Conservation (phyloP, 2,797 vertebrate species). For the Myotis myotis region DNA sequence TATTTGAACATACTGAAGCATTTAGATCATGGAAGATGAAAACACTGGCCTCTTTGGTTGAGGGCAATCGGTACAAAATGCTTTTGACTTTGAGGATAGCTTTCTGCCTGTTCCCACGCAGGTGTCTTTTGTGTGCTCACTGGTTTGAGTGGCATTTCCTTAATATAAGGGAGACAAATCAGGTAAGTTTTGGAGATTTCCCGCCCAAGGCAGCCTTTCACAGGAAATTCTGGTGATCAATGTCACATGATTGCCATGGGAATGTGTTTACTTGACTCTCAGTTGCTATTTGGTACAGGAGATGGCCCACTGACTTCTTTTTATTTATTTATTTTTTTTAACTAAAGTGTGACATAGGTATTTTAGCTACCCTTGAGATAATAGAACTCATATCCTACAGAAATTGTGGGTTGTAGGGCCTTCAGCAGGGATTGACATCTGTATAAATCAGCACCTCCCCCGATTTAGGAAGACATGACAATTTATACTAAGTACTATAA, state of each 20-base stretch:
- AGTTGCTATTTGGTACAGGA: background rate
- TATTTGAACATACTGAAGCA: background rate
- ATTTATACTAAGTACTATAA: background rate
- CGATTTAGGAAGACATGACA: background rate
- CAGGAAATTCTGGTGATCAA: background rate
- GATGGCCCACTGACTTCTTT: background rate
- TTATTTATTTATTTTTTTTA: background rate
- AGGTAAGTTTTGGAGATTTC: background rate
- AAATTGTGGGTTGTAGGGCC: background rate
- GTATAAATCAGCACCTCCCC: background rate
- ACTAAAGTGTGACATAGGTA: background rate
- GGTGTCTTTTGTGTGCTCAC: background rate
- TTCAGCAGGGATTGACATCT: background rate
- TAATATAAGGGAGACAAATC: background rate
- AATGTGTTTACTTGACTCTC: background rate
- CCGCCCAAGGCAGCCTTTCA: background rate
- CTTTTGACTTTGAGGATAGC: background rate
- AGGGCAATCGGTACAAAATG: background rate
- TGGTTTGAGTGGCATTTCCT: constrained; percentile 6
- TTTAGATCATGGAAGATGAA: background rate
- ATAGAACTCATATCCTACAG: background rate
- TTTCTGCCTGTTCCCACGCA: background rate
- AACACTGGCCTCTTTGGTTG: background rate
- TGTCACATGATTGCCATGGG: background rate
- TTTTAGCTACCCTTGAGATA: constrained; percentile 2